These are phyloP conservation scores for Disparrhopalites patrizii DNA, from an alignment of 2,888 invertebrate genomes.

Conservation along the genomic window DNA sequence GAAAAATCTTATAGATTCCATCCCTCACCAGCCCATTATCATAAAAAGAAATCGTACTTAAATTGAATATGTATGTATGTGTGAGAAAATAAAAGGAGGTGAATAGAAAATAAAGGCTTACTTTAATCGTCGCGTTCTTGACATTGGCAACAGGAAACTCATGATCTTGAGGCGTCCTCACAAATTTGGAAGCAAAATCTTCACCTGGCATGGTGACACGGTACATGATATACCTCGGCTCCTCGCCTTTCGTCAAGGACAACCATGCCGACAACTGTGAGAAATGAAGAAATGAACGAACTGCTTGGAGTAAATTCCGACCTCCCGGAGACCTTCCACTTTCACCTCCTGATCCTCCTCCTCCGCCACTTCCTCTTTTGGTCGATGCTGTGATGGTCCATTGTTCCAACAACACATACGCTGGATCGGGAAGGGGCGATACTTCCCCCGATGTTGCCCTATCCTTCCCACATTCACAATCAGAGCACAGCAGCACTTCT, in stretches of 20 bases:
- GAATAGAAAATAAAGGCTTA: conserved; percentile 31
- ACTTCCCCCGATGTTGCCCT: conserved; percentile 52
- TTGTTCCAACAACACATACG: conserved; percentile 65
- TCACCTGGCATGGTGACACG: conserved; percentile 66
- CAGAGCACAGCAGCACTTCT: conserved; percentile 72
- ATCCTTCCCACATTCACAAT: conserved; percentile 60
- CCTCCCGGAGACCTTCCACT: conserved; percentile 27
- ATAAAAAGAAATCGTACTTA: too few species aligned
- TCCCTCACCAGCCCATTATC: too few species aligned
- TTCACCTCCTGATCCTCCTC: conserved; percentile 21
- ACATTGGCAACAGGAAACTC: conserved; percentile 67
- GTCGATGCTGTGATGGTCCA: conserved; percentile 61
- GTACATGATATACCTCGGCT: conserved; percentile 59
- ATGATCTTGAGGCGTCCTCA: conserved; percentile 60
- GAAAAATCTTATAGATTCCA: too few species aligned
- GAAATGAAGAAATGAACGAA: conserved; percentile 91
- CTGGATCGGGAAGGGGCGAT: conserved; percentile 51
- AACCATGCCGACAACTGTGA: conserved; percentile 95
- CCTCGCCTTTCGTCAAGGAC: conserved; percentile 52
- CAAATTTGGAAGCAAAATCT: conserved; percentile 58
- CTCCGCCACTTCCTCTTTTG: conserved; percentile 39
- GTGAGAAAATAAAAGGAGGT: too few species aligned
- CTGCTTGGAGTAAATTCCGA: conserved; percentile 80
- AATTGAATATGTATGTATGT: too few species aligned
- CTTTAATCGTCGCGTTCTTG: conserved; percentile 59